These are phyloP conservation scores for Dolomedes plantarius DNA, from an alignment of 2,888 invertebrate genomes.

Conservation along the genomic window DNA sequence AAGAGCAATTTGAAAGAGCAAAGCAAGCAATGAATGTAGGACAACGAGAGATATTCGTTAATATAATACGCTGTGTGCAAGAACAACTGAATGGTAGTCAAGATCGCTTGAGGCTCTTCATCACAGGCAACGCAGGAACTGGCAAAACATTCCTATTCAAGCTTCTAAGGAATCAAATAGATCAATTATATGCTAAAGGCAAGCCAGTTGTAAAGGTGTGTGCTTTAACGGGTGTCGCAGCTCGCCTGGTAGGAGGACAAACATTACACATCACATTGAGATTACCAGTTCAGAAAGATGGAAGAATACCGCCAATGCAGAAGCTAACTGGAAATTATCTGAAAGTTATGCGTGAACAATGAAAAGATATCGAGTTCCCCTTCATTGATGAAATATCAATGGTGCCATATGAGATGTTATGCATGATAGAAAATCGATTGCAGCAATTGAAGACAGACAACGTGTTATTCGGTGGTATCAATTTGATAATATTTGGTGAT, in stretches of 20 bases:
- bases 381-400: conserved; percentile 2
- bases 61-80: conserved; percentile 21
- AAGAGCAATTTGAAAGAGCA: conserved; percentile 14
- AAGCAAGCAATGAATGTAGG: conserved; percentile 27
- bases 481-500: too few species aligned
- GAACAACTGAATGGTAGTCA: conserved; percentile 14
- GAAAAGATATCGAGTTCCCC: not conserved
- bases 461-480: not conserved
- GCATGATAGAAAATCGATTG: not conserved
- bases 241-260: conserved; percentile 19
- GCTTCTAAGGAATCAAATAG: conserved; percentile 9
- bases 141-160: conserved; percentile 29
- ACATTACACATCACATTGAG: conserved; percentile 20
- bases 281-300: not conserved
- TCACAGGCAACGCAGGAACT: conserved; percentile 23
- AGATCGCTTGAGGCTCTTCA: conserved; percentile 18
- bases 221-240: conserved; percentile 21
- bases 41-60: conserved; percentile 25
- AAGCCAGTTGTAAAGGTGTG: conserved; percentile 9
- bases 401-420: not conserved
- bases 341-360: not conserved
- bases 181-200: conserved; percentile 17
- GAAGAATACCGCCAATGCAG: not conserved
- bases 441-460: not conserved
- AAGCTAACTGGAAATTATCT: not conserved